Base-by-base conservation (phyloP, 2,797 vertebrate species). In the Thalassophryne amazonica region DNA sequence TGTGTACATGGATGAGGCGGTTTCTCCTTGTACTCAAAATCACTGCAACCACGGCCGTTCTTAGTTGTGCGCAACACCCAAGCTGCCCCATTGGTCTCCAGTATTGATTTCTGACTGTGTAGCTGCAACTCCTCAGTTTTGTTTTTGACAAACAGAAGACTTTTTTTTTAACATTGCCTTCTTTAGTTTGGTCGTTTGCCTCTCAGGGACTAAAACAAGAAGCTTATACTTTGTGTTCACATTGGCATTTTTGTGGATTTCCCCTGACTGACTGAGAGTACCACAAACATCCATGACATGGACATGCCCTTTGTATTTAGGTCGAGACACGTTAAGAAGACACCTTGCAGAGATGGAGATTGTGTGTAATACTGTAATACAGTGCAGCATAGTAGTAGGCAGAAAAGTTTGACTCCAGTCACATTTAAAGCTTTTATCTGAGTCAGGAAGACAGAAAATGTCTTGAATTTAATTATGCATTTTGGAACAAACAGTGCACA, bases 201-300 rank as follows among this genome's bases (percentile, higher is more conserved):
- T 37, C 35, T 16, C 11, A 28, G 30, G 28, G 10, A 46, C 22
- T 7, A 50, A 33, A 37, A 15, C 37, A 12, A 36, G 11, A 52
- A 16, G 22, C 22, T 49, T 13, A 36, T 25, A 32, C 19, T 61
- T 68, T 55, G 5, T 15, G n/a, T 27, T 43, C 8, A 54, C 15
- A 58, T 27, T 50, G 36, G 36, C 17, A 69, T 78, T 74, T 70
- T 50, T 69, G 66, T 36, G 76, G 65, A 64, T 57, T 66, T 62
- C 7, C 48, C 60, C 57, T 43, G 23, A 71, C 29, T 53, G 57
- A 65, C 34, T 57, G 22, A 47, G 9, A 60, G 24, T 65, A 59
- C 78, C 78, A 71, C 74, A 83, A 69, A 64, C 43, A 73, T 79
- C 36, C 28, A 24, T 19, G 39, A 61, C 21, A 73, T 60, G 60